A percentile compares a stretch with the other conserved stretches of the same genome.
These are phyloP conservation scores for Chloroclystis v-ata DNA, from an alignment of 2,888 invertebrate genomes.

Conservation along the genomic window DNA sequence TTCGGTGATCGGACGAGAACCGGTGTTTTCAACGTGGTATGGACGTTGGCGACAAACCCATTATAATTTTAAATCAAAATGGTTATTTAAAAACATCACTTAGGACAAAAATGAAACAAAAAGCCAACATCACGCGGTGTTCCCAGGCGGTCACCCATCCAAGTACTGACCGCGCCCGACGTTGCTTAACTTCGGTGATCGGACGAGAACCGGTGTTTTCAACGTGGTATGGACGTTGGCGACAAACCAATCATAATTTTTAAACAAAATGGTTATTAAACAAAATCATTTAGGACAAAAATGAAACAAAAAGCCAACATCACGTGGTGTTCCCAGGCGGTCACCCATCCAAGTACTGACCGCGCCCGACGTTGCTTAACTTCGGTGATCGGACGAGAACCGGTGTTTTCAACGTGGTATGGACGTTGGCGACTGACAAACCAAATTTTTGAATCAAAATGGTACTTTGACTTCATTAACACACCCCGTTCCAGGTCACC, in stretches of 20 bases:
- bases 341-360: conserved; percentile 54
- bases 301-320: conserved; percentile 37
- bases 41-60: conserved; percentile 17
- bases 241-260: background rate
- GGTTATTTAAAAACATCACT: no score
- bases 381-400: conserved; percentile 74
- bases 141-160: conserved; percentile 68
- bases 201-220: conserved; percentile 66
- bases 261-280: background rate
- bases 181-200: conserved; percentile 69
- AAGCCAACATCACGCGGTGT: conserved; percentile 48
- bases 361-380: conserved; percentile 67
- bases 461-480: no score
- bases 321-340: conserved; percentile 63
- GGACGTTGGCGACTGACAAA: conserved; percentile 29
- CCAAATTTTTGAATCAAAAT: background rate
- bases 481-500: no score
- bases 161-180: conserved; percentile 67
- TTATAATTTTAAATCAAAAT: background rate
- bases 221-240: conserved; percentile 43
- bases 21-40: conserved; percentile 57
- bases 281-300: no score
- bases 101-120: conserved; percentile 14
- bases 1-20: conserved; percentile 69
- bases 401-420: conserved; percentile 51